These are phyloP conservation scores for Ivindomyrus marchei DNA, from an alignment of 2,113 vertebrate genomes.

Conservation along the genomic window DNA sequence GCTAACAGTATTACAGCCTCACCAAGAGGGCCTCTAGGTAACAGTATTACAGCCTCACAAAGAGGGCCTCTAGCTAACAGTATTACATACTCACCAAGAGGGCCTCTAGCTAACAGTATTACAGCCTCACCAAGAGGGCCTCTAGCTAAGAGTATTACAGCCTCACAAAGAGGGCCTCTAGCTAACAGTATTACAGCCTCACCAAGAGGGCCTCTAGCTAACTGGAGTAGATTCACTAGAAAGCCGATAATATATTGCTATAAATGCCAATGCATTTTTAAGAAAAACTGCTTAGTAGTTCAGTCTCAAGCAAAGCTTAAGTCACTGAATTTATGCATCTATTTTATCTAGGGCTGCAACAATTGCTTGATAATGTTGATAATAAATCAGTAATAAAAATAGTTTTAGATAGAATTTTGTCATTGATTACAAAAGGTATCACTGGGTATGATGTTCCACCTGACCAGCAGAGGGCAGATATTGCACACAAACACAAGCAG, in stretches of 20 bases:
- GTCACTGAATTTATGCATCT: background rate
- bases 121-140: too few species aligned
- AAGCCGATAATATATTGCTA: background rate
- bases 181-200: too few species aligned
- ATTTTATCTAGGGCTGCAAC: background rate
- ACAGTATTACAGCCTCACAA: background rate
- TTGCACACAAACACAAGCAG: background rate
- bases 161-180: too few species aligned
- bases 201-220: background rate
- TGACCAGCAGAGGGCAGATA: background rate
- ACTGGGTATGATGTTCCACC: background rate
- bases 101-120: background rate
- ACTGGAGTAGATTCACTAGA: background rate
- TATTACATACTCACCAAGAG: background rate
- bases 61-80: background rate
- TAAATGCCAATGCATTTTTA: background rate
- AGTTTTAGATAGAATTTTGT: background rate
- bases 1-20: background rate
- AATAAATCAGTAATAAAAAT: background rate
- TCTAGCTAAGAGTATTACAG: background rate
- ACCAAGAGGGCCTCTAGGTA: background rate
- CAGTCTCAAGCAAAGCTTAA: background rate
- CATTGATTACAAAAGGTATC: background rate
- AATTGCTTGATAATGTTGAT: background rate
- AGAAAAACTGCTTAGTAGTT: background rate